Conservation (phyloP, 2,797 vertebrate species). For the Eulemur mongoz region DNA sequence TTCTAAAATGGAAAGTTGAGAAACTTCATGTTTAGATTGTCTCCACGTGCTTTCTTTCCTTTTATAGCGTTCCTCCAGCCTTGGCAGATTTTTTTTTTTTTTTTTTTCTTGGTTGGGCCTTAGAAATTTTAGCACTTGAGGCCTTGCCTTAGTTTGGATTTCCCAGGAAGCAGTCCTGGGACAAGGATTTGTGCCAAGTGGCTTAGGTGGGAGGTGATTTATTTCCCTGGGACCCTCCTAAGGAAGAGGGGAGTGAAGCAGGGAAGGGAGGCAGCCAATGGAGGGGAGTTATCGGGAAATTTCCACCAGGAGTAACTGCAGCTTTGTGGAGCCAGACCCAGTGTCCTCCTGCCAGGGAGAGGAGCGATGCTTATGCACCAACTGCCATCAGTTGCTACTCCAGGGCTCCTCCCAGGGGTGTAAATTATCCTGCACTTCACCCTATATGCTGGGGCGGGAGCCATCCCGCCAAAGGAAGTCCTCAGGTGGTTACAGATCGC, state of each 20-base stretch:
- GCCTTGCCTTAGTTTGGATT: neutral
- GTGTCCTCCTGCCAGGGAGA: no score
- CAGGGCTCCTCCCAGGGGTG: neutral
- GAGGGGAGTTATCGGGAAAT: neutral
- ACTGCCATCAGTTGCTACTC: neutral
- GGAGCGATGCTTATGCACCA: rapidly evolving
- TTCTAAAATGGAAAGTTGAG: neutral
- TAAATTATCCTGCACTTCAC: neutral
- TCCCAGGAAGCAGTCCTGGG: neutral
- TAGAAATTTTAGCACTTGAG: neutral
- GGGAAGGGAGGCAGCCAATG: neutral
- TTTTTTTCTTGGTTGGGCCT: neutral
- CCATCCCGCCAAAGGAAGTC: neutral
- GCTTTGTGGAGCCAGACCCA: neutral
- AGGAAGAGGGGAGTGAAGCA: neutral
- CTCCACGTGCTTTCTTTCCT: neutral
- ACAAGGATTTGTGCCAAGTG: neutral
- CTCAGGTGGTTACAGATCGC: neutral
- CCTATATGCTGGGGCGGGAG: neutral
- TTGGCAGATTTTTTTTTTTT: neutral
- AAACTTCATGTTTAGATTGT: neutral
- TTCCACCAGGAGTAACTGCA: neutral
- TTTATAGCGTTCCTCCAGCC: neutral
- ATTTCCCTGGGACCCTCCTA: neutral
- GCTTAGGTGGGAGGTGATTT: neutral